Evolutionary conservation across 2,113 vertebrate genomes (phyloP).

Genomic region (Brachypodius melanocephalos): DNA sequence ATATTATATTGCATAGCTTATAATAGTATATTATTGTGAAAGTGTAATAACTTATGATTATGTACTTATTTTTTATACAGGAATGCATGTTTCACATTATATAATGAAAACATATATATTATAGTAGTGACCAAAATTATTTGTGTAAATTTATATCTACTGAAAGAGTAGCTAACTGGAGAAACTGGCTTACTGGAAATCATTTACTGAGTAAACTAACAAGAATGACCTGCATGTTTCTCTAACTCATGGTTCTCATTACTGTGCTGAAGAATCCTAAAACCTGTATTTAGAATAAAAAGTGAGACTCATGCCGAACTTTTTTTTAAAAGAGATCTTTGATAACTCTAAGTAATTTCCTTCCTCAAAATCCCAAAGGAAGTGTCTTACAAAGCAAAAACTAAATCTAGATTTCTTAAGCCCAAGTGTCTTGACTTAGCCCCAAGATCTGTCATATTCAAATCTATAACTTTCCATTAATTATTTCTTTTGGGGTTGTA

Average conservation of each 20-base stretch:
- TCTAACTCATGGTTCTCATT: neutral
- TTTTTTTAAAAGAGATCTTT: neutral
- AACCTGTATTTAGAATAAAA: neutral
- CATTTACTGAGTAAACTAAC: neutral
- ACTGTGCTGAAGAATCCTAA: neutral
- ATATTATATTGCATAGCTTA: neutral
- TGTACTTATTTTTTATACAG: neutral
- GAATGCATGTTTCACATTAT: neutral
- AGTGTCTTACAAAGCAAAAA: neutral
- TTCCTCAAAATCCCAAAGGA: neutral
- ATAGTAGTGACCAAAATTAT: neutral
- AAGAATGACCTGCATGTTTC: neutral
- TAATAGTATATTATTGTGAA: neutral
- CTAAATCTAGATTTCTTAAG: neutral
- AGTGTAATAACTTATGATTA: neutral
- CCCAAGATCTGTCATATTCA: neutral
- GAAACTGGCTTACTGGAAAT: neutral
- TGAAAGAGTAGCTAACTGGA: neutral
- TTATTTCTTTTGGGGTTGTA: neutral
- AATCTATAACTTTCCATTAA: neutral
- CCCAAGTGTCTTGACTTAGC: neutral
- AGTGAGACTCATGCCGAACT: neutral
- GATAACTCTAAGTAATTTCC: neutral
- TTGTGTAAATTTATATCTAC: neutral
- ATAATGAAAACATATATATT: neutral